Evolutionary conservation across 2,113 vertebrate genomes (phyloP).

Genomic region (Pachypanchax playfairii): DNA sequence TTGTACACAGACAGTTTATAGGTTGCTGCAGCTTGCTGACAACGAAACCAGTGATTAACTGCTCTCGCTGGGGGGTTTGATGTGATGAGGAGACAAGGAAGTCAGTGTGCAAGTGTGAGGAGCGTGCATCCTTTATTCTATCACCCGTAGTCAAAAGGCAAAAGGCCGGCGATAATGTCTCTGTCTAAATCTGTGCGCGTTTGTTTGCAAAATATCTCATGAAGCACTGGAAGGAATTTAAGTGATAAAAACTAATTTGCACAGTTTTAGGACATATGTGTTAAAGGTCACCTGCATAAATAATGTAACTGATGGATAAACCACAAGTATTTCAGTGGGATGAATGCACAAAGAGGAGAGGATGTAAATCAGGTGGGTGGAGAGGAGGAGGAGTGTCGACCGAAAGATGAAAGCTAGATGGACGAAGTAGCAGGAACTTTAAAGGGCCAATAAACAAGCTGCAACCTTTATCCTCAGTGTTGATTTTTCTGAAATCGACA

Average conservation of each 20-base stretch:
- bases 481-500: constrained; percentile 16
- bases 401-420: neutral
- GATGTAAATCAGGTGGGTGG: constrained; percentile 21
- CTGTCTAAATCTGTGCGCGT: no score
- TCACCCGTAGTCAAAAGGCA: no score
- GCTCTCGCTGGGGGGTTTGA: constrained; percentile 43
- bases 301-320: neutral
- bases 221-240: no score
- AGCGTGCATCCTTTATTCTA: no score
- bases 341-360: constrained; percentile 4
- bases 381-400: constrained; percentile 13
- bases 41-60: constrained; percentile 62
- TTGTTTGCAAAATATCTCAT: no score
- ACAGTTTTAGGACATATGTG: neutral
- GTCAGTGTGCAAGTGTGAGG: constrained; percentile 46
- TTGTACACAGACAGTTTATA: constrained; percentile 47
- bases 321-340: neutral
- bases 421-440: neutral
- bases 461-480: constrained; percentile 22
- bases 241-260: neutral
- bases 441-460: constrained; percentile 2
- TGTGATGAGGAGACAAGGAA: constrained; percentile 46
- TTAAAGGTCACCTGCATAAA: neutral
- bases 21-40: constrained; percentile 33
- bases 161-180: no score